phyloP scores from a whole-genome alignment of 2,113 vertebrate species.

The Silurus glanis region DNA sequence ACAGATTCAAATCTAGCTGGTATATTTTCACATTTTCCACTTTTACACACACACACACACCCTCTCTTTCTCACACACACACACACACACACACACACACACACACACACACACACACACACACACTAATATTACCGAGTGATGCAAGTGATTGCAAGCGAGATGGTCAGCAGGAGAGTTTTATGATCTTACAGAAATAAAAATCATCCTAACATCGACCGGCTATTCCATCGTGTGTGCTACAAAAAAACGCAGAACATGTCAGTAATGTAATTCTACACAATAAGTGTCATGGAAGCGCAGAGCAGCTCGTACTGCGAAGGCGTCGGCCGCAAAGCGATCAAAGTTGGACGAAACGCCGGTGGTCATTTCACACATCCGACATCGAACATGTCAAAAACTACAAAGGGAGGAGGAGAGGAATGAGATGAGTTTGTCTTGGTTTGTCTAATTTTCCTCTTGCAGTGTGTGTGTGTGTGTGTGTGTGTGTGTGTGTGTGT shows the following conservation, averaged over 20 bases:
- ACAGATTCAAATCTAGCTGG: background rate
- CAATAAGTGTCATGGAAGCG: slow-evolving; percentile 55
- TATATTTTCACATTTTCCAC: slow-evolving; percentile 26
- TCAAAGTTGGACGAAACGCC: slow-evolving; percentile 51
- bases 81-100: background rate
- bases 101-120: background rate
- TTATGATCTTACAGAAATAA: slow-evolving; percentile 65
- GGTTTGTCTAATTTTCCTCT: slow-evolving; percentile 4
- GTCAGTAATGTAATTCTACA: slow-evolving; percentile 66
- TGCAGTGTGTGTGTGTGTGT: background rate
- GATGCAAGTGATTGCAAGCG: slow-evolving; percentile 73
- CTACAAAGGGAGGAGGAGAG: slow-evolving; percentile 20
- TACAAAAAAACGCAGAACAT: slow-evolving; percentile 56
- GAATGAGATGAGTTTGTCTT: slow-evolving; percentile 25
- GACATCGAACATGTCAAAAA: slow-evolving; percentile 38
- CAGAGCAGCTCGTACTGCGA: slow-evolving; percentile 50
- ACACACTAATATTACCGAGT: slow-evolving; percentile 63
- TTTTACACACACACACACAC: slow-evolving; percentile 34
- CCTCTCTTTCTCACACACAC: slow-evolving; percentile 12
- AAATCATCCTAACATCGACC: slow-evolving; percentile 67
- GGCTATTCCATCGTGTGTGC: slow-evolving; percentile 52
- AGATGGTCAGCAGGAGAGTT: slow-evolving; percentile 63
- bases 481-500: slow-evolving; percentile 15
- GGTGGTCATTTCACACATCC: slow-evolving; percentile 60
- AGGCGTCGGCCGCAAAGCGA: slow-evolving; percentile 50